Percentiles rank a stretch among this genome's conserved stretches.
Conservation (phyloP, 2,113 vertebrate genomes). For the Phodopus roborovskii region DNA sequence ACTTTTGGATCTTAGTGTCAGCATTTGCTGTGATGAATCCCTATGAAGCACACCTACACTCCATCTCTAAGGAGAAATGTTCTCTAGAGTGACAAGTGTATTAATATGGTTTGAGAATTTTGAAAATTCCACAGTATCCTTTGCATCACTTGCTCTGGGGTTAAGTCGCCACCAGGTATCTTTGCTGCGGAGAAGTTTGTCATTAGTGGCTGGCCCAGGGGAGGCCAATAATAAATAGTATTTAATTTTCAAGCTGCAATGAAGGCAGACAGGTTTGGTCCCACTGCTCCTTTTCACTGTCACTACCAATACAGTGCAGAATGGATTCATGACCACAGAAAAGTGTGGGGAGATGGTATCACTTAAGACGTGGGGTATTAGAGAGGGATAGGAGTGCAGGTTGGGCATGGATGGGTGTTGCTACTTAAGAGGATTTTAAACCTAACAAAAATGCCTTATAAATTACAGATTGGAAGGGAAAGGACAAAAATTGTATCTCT, state of each 20-base stretch:
- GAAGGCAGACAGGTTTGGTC: conserved; percentile 75
- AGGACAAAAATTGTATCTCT: not conserved
- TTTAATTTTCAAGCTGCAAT: conserved; percentile 67
- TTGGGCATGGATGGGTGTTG: not conserved
- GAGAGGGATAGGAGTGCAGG: not conserved
- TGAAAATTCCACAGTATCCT: not conserved
- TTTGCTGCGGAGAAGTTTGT: conserved; percentile 46
- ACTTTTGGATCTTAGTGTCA: conserved; percentile 3
- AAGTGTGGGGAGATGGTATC: conserved; percentile 28
- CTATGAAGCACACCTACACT: not conserved
- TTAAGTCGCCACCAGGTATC: not conserved
- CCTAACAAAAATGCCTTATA: conserved; percentile 30
- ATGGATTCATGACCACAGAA: not conserved
- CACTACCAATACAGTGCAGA: not conserved
- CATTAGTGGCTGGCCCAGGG: conserved; percentile 20
- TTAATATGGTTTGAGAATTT: conserved; percentile 30
- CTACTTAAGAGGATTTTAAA: conserved; percentile 32
- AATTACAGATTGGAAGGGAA: conserved; percentile 20
- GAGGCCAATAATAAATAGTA: conserved; percentile 46
- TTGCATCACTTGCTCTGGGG: not conserved
- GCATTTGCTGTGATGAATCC: not conserved
- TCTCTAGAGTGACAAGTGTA: not conserved
- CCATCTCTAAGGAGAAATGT: not conserved
- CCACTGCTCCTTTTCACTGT: conserved; percentile 39
- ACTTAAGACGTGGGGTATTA: not conserved